phyloP scores from a whole-genome alignment of 2,797 vertebrate genomes.

The Micropoecilia bifurca region DNA sequence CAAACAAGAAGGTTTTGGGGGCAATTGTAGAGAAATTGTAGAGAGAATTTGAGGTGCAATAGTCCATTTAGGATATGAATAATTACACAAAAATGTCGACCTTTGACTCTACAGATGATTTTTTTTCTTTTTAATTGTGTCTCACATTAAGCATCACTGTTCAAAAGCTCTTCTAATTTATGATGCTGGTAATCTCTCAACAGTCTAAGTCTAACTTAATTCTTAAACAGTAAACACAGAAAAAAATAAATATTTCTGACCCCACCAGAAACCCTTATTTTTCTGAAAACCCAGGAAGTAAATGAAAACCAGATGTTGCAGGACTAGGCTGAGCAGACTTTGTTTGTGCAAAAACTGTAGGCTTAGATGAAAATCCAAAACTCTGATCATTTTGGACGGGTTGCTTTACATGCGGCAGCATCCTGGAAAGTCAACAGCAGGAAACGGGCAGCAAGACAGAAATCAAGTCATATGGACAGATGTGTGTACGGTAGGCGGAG shows the following conservation, averaged over 20 bases:
- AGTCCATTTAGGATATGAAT: not conserved
- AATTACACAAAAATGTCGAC: conserved; percentile 32
- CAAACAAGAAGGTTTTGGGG: not conserved
- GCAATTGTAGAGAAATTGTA: conserved; percentile 4
- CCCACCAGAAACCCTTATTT: conserved; percentile 12
- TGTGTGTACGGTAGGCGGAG: conserved; percentile 46
- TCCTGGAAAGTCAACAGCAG: conserved; percentile 25
- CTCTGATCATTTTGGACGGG: conserved; percentile 35
- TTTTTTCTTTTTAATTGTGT: conserved; percentile 32
- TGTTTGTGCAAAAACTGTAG: conserved; percentile 55
- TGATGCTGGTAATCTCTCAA: conserved; percentile 11
- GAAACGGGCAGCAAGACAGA: conserved; percentile 22
- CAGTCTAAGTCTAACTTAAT: not conserved
- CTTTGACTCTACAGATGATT: not conserved
- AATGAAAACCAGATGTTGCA: conserved; percentile 74
- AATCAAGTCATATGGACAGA: conserved; percentile 47
- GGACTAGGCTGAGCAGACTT: conserved; percentile 26
- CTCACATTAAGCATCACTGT: conserved; percentile 18
- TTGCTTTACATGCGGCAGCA: conserved; percentile 34
- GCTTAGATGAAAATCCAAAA: conserved; percentile 60
- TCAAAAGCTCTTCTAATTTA: conserved; percentile 34
- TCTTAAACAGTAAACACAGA: conserved; percentile 15
- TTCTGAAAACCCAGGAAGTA: conserved; percentile 62
- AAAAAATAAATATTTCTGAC: conserved; percentile 28
- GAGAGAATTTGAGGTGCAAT: conserved; percentile 5